Evolutionary conservation across 2,797 vertebrate genomes (phyloP).

Genomic region (Hafferia zeledoni): DNA sequence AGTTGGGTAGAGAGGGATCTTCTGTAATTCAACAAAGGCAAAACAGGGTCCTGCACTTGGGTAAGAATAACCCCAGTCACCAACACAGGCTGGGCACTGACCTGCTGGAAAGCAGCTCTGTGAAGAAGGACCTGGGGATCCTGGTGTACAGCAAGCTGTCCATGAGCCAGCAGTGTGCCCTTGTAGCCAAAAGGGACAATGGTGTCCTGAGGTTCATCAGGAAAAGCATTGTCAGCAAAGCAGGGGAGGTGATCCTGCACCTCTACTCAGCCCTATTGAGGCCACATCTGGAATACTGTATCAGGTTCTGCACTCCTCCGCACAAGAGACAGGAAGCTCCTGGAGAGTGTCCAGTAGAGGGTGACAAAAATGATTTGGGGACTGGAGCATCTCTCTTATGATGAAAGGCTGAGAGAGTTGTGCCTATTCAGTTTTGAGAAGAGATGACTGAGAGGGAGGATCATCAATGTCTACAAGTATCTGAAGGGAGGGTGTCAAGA

Average conservation of each 20-base stretch:
- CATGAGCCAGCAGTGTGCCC: neutral
- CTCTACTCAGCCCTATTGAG: neutral
- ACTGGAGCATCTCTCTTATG: neutral
- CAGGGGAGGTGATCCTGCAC: neutral
- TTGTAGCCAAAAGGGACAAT: neutral
- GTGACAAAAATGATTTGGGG: neutral
- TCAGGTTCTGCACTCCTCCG: neutral
- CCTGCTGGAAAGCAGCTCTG: neutral
- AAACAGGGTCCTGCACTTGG: neutral
- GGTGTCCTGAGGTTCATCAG: neutral
- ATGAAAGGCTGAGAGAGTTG: neutral
- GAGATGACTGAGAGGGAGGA: neutral
- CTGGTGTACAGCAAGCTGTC: neutral
- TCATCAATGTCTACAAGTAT: neutral
- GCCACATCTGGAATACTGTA: neutral
- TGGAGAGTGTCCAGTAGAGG: rapidly evolving
- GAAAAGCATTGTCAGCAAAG: neutral
- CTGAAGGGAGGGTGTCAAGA: neutral
- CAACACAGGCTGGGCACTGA: neutral
- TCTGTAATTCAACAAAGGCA: neutral
- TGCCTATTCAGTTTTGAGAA: rapidly evolving
- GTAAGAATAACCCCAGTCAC: neutral
- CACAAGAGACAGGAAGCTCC: neutral
- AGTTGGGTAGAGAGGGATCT: neutral
- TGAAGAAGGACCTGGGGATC: neutral